These are phyloP conservation scores for Blennius ocellaris DNA, from an alignment of 2,113 vertebrate genomes.

Conservation along the genomic window DNA sequence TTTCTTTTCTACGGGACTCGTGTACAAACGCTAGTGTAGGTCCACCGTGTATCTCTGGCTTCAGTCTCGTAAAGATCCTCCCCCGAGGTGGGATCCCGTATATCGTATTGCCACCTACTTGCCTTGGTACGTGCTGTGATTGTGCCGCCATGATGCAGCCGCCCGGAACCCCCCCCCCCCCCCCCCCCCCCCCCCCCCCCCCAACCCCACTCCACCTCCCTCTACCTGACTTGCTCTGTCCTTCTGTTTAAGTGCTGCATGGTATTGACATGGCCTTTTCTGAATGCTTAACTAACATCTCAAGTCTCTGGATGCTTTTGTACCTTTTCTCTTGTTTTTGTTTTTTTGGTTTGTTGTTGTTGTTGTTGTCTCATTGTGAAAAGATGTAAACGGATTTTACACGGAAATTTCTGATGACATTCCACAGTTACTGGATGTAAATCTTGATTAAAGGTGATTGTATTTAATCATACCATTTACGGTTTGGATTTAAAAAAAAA, in stretches of 20 bases:
- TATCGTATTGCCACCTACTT: constrained; percentile 72
- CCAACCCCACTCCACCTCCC: no score
- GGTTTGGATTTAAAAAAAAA: no score
- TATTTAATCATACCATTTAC: constrained; percentile 51
- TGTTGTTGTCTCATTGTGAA: constrained; percentile 59
- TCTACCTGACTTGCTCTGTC: constrained; percentile 44
- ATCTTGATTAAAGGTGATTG: constrained; percentile 72
- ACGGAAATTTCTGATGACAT: constrained; percentile 61
- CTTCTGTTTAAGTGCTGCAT: constrained; percentile 71
- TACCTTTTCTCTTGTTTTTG: constrained; percentile 49
- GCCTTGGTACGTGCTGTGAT: constrained; percentile 74
- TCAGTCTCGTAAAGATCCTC: constrained; percentile 59
- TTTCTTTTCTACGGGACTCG: constrained; percentile 49
- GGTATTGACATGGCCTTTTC: constrained; percentile 65
- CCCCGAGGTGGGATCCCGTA: constrained; percentile 35
- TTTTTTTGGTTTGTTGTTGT: no score
- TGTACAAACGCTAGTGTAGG: constrained; percentile 53
- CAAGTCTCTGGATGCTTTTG: constrained; percentile 70
- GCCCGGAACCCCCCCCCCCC: constrained; percentile 49
- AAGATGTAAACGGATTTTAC: constrained; percentile 62
- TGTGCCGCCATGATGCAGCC: constrained; percentile 63
- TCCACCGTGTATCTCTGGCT: constrained; percentile 57
- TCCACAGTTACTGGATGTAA: constrained; percentile 71
- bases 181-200: constrained; percentile 27
- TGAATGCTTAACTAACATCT: constrained; percentile 71